Evolutionary conservation across 2,888 invertebrate species (phyloP).

Genomic region (Acrocera orbiculus): DNA sequence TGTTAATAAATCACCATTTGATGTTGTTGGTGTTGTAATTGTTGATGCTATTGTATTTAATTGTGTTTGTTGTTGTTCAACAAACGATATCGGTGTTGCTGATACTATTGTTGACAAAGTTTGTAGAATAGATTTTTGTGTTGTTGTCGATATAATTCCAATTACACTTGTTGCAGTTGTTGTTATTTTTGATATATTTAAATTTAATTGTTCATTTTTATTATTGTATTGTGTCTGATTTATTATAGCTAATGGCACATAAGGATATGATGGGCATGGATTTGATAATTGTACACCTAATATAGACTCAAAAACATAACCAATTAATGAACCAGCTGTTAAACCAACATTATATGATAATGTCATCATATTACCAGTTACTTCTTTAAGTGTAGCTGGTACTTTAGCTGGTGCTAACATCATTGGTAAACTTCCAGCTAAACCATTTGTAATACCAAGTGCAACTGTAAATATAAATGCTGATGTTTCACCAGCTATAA

Average conservation of each 20-base stretch:
- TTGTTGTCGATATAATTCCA: conserved; percentile 1
- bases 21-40: conserved; percentile 8
- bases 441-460: conserved; percentile 69
- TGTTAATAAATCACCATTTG: conserved; percentile 8
- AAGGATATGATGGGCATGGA: conserved; percentile 32
- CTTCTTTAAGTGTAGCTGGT: conserved; percentile 67
- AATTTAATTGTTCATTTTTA: neutral
- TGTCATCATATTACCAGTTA: conserved; percentile 91
- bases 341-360: conserved; percentile 76
- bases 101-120: no score
- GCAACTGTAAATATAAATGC: conserved; percentile 47
- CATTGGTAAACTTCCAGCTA: conserved; percentile 85
- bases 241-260: conserved; percentile 17
- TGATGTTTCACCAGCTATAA: conserved; percentile 48
- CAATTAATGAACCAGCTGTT: conserved; percentile 65
- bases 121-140: no score
- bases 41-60: no score
- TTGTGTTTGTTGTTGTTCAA: no score
- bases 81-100: no score
- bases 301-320: conserved; percentile 58
- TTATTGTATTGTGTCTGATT: conserved; percentile 5
- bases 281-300: conserved; percentile 35
- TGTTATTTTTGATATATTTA: conserved; percentile 14
- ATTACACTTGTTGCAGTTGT: conserved; percentile 12
- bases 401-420: conserved; percentile 78